These are phyloP conservation scores for Archegozetes longisetosus DNA, from an alignment of 1,140 invertebrate genomes.

Conservation along the genomic window DNA sequence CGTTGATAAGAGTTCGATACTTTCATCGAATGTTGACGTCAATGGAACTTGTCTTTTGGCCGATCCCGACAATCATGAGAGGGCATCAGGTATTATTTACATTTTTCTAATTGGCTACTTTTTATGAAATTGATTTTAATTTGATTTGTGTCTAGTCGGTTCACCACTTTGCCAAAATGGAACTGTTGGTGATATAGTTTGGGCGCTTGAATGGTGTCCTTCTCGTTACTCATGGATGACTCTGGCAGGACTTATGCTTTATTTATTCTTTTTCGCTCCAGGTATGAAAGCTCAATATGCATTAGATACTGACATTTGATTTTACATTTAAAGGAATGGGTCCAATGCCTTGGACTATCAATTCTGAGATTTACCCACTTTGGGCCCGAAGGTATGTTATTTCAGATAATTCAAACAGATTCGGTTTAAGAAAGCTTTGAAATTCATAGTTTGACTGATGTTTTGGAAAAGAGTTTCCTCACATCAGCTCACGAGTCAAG, in stretches of 20 bases:
- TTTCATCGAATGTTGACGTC: neutral
- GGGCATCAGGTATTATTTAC: neutral
- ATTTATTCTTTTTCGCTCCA: constrained; percentile 38
- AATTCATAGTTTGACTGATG: too few relatives aligned
- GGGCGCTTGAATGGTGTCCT: constrained; percentile 37
- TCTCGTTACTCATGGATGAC: constrained; percentile 35
- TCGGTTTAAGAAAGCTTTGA: too few relatives aligned
- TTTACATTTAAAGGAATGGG: constrained; percentile 32
- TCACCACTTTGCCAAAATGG: constrained; percentile 10
- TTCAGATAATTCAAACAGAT: too few relatives aligned
- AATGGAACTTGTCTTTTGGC: constrained; percentile 15
- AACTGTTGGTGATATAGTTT: constrained; percentile 18
- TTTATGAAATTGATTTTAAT: neutral
- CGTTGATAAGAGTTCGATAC: constrained; percentile 14
- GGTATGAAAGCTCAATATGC: constrained; percentile 25
- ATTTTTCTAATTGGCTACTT: neutral
- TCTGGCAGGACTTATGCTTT: constrained; percentile 35
- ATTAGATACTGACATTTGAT: neutral
- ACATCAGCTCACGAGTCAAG: too few relatives aligned
- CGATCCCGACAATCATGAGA: neutral
- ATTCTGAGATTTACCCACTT: constrained; percentile 45
- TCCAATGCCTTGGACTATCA: constrained; percentile 48
- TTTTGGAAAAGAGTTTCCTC: too few relatives aligned
- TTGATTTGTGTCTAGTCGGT: neutral
- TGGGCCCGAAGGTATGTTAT: constrained; percentile 45